Evolutionary conservation across 2,113 vertebrate species (phyloP).

Genomic region (Dromas ardeola): DNA sequence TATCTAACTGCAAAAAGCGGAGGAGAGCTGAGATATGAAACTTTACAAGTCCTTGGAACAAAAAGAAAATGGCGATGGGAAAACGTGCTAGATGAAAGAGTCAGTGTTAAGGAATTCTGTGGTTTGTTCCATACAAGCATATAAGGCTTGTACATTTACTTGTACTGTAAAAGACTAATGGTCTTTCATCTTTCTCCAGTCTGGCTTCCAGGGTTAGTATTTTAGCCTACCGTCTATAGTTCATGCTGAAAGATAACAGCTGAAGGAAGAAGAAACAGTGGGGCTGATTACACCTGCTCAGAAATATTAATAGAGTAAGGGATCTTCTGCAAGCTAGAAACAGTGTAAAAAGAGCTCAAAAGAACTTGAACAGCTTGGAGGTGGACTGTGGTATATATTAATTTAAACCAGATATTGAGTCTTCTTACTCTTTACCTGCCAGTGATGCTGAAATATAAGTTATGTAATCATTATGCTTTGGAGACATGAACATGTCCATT

Average conservation of each 20-base stretch:
- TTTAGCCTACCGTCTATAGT: not conserved
- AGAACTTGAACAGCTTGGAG: not conserved
- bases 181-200: not conserved
- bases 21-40: not conserved
- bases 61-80: not conserved
- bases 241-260: not conserved
- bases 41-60: not conserved
- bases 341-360: not conserved
- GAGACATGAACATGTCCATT: not conserved
- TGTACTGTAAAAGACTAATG: not conserved
- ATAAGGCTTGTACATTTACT: rapidly evolving
- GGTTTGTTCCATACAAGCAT: not conserved
- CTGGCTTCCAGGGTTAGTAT: not conserved
- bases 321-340: not conserved
- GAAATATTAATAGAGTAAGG: not conserved
- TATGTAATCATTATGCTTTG: not conserved
- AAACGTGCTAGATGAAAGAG: not conserved
- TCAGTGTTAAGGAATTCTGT: not conserved
- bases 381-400: not conserved
- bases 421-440: not conserved
- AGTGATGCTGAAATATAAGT: not conserved
- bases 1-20: not conserved
- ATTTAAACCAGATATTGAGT: not conserved
- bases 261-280: not conserved
- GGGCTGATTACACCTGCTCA: not conserved